Evolutionary conservation across 2,888 invertebrate species (phyloP).

Genomic region (Pseudococcus longispinus): DNA sequence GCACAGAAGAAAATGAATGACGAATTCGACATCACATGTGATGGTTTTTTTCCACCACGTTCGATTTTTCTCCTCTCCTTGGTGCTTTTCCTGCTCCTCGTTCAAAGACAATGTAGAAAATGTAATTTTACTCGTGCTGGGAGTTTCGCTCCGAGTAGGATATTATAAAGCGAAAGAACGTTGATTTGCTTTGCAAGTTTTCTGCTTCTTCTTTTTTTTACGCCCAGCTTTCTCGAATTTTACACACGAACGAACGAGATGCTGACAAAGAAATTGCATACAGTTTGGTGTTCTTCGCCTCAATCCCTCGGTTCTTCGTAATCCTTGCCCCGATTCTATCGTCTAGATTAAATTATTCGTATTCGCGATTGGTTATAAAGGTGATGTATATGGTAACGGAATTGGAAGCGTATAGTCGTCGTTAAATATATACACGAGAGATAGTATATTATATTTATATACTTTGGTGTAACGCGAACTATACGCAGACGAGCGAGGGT

Average conservation of each 20-base stretch:
- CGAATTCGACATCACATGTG: background rate
- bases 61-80: background rate
- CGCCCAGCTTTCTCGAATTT: background rate
- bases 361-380: background rate
- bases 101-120: constrained; percentile 15
- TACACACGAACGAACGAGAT: background rate
- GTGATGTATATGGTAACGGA: background rate
- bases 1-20: background rate
- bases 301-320: background rate
- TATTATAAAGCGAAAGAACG: background rate
- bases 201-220: background rate
- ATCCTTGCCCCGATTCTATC: background rate
- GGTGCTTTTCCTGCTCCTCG: background rate
- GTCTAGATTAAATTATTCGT: background rate
- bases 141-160: background rate
- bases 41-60: background rate
- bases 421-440: background rate
- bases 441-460: background rate
- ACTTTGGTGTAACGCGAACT: background rate
- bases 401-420: background rate
- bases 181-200: background rate
- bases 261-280: background rate
- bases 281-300: background rate
- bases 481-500: background rate
- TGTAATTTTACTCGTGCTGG: constrained; percentile 7